Evolutionary conservation across 2,797 vertebrate genomes (phyloP).

Genomic region (Coendou prehensilis): DNA sequence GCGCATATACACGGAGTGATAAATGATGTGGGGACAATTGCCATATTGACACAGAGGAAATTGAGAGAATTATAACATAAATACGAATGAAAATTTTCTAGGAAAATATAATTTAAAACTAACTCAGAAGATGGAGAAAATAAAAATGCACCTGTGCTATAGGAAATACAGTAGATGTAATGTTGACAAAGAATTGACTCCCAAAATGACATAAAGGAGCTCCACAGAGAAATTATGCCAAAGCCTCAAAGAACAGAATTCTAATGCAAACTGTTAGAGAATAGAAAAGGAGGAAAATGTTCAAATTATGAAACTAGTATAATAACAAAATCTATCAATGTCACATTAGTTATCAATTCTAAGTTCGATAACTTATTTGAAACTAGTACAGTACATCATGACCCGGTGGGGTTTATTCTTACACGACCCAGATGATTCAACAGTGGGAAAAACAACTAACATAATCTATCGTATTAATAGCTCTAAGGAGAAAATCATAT

Average conservation of each 20-base stretch:
- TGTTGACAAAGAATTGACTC: not conserved
- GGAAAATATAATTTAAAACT: not conserved
- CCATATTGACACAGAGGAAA: not conserved
- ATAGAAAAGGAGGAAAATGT: not conserved
- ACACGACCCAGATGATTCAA: not conserved
- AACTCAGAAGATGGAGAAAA: not conserved
- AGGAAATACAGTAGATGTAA: not conserved
- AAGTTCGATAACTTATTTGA: constrained; percentile 34
- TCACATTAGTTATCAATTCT: not conserved
- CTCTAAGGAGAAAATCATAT: not conserved
- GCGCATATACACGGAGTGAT: not conserved
- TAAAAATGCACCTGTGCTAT: not conserved
- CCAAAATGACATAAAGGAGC: not conserved
- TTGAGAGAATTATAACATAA: not conserved
- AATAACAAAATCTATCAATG: not conserved
- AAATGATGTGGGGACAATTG: not conserved
- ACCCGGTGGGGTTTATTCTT: not conserved
- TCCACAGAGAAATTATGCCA: not conserved
- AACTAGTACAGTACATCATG: not conserved
- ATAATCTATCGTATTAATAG: not conserved
- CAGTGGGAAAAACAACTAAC: constrained; percentile 10
- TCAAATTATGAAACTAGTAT: not conserved
- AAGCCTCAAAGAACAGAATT: not conserved
- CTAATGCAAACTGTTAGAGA: not conserved
- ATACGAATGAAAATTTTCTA: not conserved